Percentiles rank a stretch among this genome's conserved stretches.
Evolutionary conservation across 1,140 invertebrate genomes (phyloP).

Genomic region (Diabrotica virgifera): DNA sequence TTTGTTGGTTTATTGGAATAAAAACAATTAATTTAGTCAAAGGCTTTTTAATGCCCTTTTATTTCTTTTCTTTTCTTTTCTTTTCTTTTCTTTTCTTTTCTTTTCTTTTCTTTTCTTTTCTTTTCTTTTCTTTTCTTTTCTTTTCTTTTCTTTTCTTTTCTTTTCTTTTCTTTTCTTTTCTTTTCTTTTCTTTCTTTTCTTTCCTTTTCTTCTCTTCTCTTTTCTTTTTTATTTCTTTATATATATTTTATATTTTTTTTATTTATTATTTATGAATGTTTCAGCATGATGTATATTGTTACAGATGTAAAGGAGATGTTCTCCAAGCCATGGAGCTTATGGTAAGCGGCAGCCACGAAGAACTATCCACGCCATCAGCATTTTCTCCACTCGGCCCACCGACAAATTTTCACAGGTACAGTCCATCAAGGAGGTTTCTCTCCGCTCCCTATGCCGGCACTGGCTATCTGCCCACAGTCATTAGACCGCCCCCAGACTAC

Average conservation of each 20-base stretch:
- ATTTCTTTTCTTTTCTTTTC: no score
- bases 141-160: no score
- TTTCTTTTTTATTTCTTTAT: background rate
- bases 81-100: no score
- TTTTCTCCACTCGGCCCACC: slow-evolving; percentile 69
- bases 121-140: no score
- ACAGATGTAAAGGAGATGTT: slow-evolving; percentile 70
- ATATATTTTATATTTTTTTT: background rate
- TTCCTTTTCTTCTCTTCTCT: background rate
- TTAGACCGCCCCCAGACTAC: slow-evolving; percentile 57
- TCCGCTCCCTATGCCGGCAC: slow-evolving; percentile 77
- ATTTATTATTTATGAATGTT: no score
- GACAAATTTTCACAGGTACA: slow-evolving; percentile 57
- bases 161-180: no score
- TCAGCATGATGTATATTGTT: background rate
- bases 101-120: no score
- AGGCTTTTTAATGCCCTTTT: no score
- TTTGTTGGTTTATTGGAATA: no score
- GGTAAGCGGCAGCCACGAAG: slow-evolving; percentile 60
- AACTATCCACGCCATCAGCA: slow-evolving; percentile 57
- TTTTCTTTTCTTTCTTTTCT: no score
- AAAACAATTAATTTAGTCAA: no score
- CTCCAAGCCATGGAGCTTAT: slow-evolving; percentile 87
- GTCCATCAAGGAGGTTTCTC: slow-evolving; percentile 64
- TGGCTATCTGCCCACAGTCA: slow-evolving; percentile 74